Percentiles rank a stretch among this genome's conserved stretches.
phyloP scores from a whole-genome alignment of 2,888 invertebrate species.

The Nineta flava region DNA sequence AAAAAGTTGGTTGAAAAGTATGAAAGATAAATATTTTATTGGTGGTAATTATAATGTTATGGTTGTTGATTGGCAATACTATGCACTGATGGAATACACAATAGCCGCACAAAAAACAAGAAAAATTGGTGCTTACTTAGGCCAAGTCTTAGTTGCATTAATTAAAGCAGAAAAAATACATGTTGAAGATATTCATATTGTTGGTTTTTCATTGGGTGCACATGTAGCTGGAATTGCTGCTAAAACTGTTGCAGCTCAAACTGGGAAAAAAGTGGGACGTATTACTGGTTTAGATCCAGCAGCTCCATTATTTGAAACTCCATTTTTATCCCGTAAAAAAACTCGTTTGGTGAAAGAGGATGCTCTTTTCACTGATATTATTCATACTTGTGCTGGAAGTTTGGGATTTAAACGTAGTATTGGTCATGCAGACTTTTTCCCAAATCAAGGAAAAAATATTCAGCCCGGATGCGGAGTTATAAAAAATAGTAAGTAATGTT shows the following conservation, averaged over 20 bases:
- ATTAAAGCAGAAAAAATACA: slow-evolving; percentile 15
- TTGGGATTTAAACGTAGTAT: slow-evolving; percentile 33
- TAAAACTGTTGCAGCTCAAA: slow-evolving; percentile 11
- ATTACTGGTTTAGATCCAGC: slow-evolving; percentile 29
- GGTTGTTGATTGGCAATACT: slow-evolving; percentile 24
- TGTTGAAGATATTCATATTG: slow-evolving; percentile 19
- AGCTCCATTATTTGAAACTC: slow-evolving; percentile 24
- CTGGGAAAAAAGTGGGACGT: slow-evolving; percentile 16
- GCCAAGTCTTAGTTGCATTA: slow-evolving; percentile 21
- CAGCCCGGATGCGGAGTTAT: slow-evolving; percentile 34
- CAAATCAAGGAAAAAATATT: slow-evolving; percentile 34
- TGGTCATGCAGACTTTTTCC: slow-evolving; percentile 40
- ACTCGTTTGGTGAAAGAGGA: slow-evolving; percentile 30
- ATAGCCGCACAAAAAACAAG: slow-evolving; percentile 5
- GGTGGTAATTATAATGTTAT: slow-evolving; percentile 24
- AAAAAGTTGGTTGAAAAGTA: slow-evolving; percentile 7
- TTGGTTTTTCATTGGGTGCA: slow-evolving; percentile 26
- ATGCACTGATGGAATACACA: slow-evolving; percentile 2
- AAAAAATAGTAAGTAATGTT: slow-evolving; percentile 1
- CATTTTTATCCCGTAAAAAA: slow-evolving; percentile 9
- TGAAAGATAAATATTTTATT: slow-evolving; percentile 20
- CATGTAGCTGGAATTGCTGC: slow-evolving; percentile 24
- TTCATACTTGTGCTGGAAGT: slow-evolving; percentile 42
- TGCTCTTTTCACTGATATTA: slow-evolving; percentile 39
- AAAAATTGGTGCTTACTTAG: slow-evolving; percentile 21